Base-by-base conservation (phyloP, 2,113 vertebrate species). In the Scartelaos histophorus region DNA sequence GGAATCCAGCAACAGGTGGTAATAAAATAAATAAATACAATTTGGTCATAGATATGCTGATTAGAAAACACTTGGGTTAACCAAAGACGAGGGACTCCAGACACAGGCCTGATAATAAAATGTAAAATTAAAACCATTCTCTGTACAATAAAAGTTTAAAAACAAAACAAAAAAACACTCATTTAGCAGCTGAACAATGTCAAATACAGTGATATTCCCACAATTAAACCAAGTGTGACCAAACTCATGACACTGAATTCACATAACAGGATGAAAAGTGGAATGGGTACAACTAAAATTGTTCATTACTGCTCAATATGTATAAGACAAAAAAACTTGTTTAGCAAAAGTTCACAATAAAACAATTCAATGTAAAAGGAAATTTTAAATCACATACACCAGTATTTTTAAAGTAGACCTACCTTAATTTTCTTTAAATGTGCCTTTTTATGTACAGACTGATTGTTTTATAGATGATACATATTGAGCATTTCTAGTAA, bases 21-120 rank as follows among this genome's bases (percentile, higher is more conserved):
- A 29, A 58, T 35, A 47, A 74, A 79, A 73, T 83, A 80, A 88
- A 85, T 82, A 87, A 71, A 84, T 45, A 75, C 1, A 67, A 51
- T 11, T 56, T 29, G 46, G 25, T 34, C 54, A 5, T 47, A 4
- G 70, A 22, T 15, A 56, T 24, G 64, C 58, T 53, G 5, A n/a
- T 56, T 15, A 21, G 38, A 62, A 51, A 67, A 56, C 43, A 67
- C 46, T 43, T 43, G 54, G 51, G 77, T 70, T 34, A 46, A 67
- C 6, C 60, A 34, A 68, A 53, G 21, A 1, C 34, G 71, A 43
- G 35, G 0, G 45, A 24, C 21, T 22, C 43, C 61, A 21, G 38
- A 24, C 21, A 13, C 5, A 46, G 7, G 13, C 47, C 45, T 25
- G n/a, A 38, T 21, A 45, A 45, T 45, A 61, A 61, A 61, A 16